Evolutionary conservation across 2,888 invertebrate species (phyloP), one percentile per base, ranked within the genome.

Genomic region (Plebejus anna): DNA sequence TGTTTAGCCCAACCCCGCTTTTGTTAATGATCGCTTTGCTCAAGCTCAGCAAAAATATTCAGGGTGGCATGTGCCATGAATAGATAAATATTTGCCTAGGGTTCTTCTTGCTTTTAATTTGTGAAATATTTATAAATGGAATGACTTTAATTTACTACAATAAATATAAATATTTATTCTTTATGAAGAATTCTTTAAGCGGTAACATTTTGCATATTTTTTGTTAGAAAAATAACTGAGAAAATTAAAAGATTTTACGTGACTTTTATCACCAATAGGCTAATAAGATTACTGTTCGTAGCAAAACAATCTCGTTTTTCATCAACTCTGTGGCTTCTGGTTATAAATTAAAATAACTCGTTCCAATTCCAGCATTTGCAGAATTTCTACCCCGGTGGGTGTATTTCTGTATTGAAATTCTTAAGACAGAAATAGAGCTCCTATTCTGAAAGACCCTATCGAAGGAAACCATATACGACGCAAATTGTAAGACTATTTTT

Each of bases 311-410:
- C 66, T 11, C 28, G 66, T 28, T 51, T 72, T 28, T 72, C 72
- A 72, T 51, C 61, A 61, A 61, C 4, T 66, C 66, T 66, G 66
- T 4, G 51, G 73, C 28, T 73, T 73, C 73, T 51, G 73, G 51
- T 73, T 73, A 73, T 51, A 73, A 55, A 73, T 73, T 73, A 73
- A 73, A 51, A 73, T 42, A 42, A 22, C 73, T 66, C 32, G 11
- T 66, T 66, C 66, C 66, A 66, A 73, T 28, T 73, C 32, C 55
- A 51, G 32, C 73, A 51, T 32, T 28, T 73, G 16, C 55, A 73
- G 51, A 73, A 73, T 51, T 73, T 73, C 55, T 16, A 73, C 13
- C 16, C 13, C 51, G 13, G 47, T 47, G 73, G 32, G 51, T 28
- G 22, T 42, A 55, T 51, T 32, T 55, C 51, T 47, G 28, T 73